Conservation (phyloP, 2,113 vertebrate genomes). For the Centrocercus urophasianus region DNA sequence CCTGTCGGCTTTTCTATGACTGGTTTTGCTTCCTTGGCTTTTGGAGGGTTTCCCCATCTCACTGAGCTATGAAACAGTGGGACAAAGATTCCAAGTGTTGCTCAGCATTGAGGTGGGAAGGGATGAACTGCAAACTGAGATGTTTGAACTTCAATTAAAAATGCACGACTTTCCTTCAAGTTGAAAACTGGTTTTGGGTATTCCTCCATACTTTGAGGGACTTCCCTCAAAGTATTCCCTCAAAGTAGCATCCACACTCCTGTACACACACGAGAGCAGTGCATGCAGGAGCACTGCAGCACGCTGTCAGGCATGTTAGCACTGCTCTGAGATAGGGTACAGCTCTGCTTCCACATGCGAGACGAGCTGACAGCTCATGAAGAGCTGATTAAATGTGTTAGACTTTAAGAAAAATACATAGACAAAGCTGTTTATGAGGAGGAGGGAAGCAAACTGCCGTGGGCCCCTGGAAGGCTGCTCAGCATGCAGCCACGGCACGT, state of each 20-base stretch:
- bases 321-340: not conserved
- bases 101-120: not conserved
- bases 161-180: accelerated
- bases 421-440: not conserved
- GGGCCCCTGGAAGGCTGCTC: not conserved
- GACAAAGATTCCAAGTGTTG: not conserved
- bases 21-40: not conserved
- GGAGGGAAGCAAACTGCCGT: not conserved
- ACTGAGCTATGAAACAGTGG: not conserved
- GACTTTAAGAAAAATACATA: not conserved
- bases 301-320: accelerated
- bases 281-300: not conserved
- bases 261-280: accelerated
- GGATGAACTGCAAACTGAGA: not conserved
- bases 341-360: not conserved
- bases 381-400: conserved; percentile 35
- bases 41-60: not conserved
- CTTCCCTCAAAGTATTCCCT: not conserved
- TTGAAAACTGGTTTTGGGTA: not conserved
- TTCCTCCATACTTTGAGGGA: accelerated
- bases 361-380: conserved; percentile 24
- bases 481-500: not conserved
- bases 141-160: not conserved
- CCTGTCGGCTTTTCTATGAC: accelerated
- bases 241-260: not conserved